phyloP scores from a whole-genome alignment of 92 coral and sea anemone species.

The Muricea muricata region DNA sequence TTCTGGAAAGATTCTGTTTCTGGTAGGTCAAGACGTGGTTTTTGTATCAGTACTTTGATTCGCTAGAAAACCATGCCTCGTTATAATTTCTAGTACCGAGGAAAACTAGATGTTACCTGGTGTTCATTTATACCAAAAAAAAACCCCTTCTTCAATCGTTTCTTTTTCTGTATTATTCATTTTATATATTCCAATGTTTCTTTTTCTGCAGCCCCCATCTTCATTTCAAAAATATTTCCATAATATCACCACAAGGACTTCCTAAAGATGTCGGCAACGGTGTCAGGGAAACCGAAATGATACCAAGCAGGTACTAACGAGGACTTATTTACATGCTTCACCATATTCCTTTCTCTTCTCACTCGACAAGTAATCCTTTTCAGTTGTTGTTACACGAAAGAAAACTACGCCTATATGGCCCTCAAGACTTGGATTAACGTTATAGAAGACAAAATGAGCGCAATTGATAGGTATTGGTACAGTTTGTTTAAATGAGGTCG shows the following conservation, averaged over 20 bases:
- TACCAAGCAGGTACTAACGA: slow-evolving; percentile 86
- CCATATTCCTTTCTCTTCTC: too few relatives aligned
- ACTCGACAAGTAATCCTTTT: not conserved
- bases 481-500: too few relatives aligned
- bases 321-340: too few relatives aligned
- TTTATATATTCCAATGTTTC: too few relatives aligned
- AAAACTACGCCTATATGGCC: slow-evolving; percentile 78
- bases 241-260: slow-evolving; percentile 89
- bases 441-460: slow-evolving; percentile 84
- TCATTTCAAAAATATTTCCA: slow-evolving; percentile 87
- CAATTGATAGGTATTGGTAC: slow-evolving; percentile 88
- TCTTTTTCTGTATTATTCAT: too few relatives aligned
- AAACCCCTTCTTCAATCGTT: too few relatives aligned
- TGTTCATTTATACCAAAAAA: too few relatives aligned
- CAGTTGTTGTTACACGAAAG: slow-evolving; percentile 82
- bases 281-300: slow-evolving; percentile 56
- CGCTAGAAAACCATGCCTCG: not conserved
- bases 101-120: too few relatives aligned
- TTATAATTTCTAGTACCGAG: too few relatives aligned
- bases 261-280: slow-evolving; percentile 79
- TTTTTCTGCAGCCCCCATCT: slow-evolving; percentile 80
- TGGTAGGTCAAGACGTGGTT: slow-evolving; percentile 65
- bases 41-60: not conserved
- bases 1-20: slow-evolving; percentile 87
- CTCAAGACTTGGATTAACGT: slow-evolving; percentile 90